A percentile compares a stretch with the other conserved stretches of the same genome.
Conservation (phyloP, 2,888 invertebrate species). For the Machimus rusticus region DNA sequence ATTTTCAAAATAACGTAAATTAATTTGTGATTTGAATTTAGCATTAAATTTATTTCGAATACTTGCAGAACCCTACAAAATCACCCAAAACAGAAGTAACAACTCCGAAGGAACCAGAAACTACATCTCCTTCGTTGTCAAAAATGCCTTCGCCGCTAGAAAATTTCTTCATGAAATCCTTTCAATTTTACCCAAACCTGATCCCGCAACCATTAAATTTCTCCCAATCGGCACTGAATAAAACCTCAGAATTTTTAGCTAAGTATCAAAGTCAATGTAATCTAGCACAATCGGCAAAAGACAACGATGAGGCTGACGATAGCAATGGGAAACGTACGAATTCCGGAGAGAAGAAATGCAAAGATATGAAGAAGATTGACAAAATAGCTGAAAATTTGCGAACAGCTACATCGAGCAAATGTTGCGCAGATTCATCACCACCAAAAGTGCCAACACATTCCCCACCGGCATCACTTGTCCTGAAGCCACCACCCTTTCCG, state of each 20-base stretch:
- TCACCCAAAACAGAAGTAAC: constrained; percentile 48
- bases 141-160: constrained; percentile 59
- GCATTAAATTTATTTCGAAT: background rate
- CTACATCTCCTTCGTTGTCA: background rate
- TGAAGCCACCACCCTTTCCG: constrained; percentile 47
- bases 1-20: constrained; percentile 76
- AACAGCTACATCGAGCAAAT: constrained; percentile 51
- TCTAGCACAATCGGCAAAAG: constrained; percentile 48
- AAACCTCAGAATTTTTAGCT: constrained; percentile 59
- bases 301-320: constrained; percentile 53
- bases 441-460: constrained; percentile 46
- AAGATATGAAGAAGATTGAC: constrained; percentile 62
- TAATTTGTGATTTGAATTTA: background rate
- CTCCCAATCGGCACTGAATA: constrained; percentile 61
- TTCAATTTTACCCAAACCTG: constrained; percentile 62
- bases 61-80: constrained; percentile 55
- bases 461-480: constrained; percentile 41
- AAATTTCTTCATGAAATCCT: constrained; percentile 61
- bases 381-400: constrained; percentile 62
- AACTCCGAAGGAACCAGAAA: constrained; percentile 36
- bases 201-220: constrained; percentile 62
- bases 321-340: constrained; percentile 49
- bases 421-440: constrained; percentile 32
- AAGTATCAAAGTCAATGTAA: constrained; percentile 62
- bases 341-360: constrained; percentile 49